phyloP scores from a whole-genome alignment of 1,140 invertebrate genomes.

The Bombus impatiens region DNA sequence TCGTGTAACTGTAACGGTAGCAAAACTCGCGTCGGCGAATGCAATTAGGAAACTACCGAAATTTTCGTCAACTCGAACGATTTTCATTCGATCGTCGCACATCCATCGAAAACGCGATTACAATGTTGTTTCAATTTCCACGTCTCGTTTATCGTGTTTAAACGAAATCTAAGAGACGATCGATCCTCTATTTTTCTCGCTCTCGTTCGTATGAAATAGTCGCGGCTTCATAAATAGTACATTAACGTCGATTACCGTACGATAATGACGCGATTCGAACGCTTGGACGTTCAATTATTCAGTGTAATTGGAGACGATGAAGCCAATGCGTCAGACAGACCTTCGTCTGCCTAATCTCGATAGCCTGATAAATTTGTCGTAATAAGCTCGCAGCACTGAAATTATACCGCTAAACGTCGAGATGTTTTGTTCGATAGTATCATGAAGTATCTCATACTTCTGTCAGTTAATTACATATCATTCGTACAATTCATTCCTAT shows the following conservation, averaged over 20 bases:
- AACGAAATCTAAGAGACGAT: not conserved
- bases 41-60: conserved; percentile 15
- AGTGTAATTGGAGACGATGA: not conserved
- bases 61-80: conserved; percentile 14
- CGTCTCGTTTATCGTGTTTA: conserved; percentile 4
- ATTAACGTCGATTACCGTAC: not conserved
- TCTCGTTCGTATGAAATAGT: conserved; percentile 7
- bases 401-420: not conserved
- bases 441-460: not conserved
- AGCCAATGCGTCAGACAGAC: not conserved
- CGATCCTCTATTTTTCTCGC: no score
- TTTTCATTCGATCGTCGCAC: conserved; percentile 5
- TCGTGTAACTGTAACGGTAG: conserved; percentile 7
- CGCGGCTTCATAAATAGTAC: not conserved
- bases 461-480: not conserved
- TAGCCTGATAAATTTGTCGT: not conserved
- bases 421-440: not conserved
- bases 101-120: not conserved
- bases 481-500: no score
- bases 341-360: not conserved
- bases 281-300: not conserved
- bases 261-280: not conserved
- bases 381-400: not conserved
- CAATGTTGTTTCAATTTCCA: not conserved
- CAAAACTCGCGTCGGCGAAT: conserved; percentile 1